Evolutionary conservation across 2,888 invertebrate species (phyloP).

Genomic region (Sisyra terminalis): DNA sequence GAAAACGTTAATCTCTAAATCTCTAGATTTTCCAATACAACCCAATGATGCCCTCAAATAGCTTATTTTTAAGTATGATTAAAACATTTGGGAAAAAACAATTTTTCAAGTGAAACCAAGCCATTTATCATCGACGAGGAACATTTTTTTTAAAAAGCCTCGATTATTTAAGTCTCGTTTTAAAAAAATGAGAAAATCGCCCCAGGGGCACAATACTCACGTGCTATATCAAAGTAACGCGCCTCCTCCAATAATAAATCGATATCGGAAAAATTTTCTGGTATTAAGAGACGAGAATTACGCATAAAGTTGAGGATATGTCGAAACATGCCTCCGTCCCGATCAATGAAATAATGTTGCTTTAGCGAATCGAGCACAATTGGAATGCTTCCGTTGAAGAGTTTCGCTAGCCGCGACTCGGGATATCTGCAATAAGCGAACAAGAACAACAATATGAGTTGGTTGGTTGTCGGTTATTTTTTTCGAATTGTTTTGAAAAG

Average conservation of each 20-base stretch:
- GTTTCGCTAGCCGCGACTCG: slow-evolving; percentile 77
- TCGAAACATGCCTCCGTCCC: slow-evolving; percentile 95
- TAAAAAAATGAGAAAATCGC: no score
- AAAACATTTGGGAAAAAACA: no score
- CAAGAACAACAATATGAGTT: not conserved
- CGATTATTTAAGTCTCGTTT: no score
- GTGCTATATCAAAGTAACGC: slow-evolving; percentile 73
- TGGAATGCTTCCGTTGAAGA: slow-evolving; percentile 91
- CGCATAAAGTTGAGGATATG: slow-evolving; percentile 95
- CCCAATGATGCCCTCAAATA: no score
- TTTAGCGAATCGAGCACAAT: slow-evolving; percentile 91
- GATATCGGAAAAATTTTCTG: slow-evolving; percentile 70
- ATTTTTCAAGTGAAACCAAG: no score
- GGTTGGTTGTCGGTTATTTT: not conserved
- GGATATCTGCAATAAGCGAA: slow-evolving; percentile 59
- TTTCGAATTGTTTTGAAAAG: not conserved
- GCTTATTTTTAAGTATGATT: no score
- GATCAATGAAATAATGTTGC: slow-evolving; percentile 97
- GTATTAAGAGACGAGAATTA: slow-evolving; percentile 73
- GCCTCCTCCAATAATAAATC: slow-evolving; percentile 85
- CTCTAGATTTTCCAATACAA: no score
- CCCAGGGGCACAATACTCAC: slow-evolving; percentile 37
- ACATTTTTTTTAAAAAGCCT: no score
- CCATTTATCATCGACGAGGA: no score
- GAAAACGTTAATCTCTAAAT: no score